These are phyloP conservation scores for Autographa gamma DNA, from an alignment of 2,888 invertebrate genomes.

Conservation along the genomic window DNA sequence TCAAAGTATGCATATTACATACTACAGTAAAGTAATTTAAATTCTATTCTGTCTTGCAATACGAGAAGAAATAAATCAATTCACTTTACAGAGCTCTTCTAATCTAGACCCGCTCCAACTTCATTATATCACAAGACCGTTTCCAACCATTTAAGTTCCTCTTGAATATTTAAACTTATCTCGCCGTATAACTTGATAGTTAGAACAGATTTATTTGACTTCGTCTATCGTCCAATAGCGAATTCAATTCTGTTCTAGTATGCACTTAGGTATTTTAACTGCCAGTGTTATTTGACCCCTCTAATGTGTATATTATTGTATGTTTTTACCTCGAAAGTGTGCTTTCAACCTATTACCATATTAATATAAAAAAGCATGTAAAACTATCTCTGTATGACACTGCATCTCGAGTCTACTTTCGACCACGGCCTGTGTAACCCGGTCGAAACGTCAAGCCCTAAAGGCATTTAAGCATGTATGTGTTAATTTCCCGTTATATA, in stretches of 20 bases:
- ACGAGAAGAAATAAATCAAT: not conserved
- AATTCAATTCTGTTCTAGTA: slow-evolving; percentile 46
- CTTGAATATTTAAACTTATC: slow-evolving; percentile 47
- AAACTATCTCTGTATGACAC: too few relatives aligned
- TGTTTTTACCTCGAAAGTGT: too few relatives aligned
- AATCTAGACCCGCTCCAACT: not conserved
- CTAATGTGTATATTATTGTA: too few relatives aligned
- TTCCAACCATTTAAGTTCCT: slow-evolving; percentile 25
- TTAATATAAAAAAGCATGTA: too few relatives aligned
- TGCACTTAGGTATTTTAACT: slow-evolving; percentile 28
- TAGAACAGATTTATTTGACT: slow-evolving; percentile 52
- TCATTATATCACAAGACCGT: not conserved
- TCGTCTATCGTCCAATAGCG: slow-evolving; percentile 31
- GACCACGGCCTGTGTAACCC: too few relatives aligned
- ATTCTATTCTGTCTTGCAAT: not conserved
- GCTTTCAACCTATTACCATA: too few relatives aligned
- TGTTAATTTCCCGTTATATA: too few relatives aligned
- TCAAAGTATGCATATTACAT: not conserved
- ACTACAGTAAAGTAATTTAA: not conserved
- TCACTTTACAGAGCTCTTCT: slow-evolving; percentile 1
- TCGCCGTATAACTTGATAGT: slow-evolving; percentile 38
- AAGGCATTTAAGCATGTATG: too few relatives aligned
- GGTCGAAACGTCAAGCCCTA: too few relatives aligned
- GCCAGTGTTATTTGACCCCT: slow-evolving; percentile 20
- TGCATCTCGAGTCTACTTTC: too few relatives aligned